phyloP scores from a whole-genome alignment of 2,113 vertebrate species.

The Lasiurus borealis region DNA sequence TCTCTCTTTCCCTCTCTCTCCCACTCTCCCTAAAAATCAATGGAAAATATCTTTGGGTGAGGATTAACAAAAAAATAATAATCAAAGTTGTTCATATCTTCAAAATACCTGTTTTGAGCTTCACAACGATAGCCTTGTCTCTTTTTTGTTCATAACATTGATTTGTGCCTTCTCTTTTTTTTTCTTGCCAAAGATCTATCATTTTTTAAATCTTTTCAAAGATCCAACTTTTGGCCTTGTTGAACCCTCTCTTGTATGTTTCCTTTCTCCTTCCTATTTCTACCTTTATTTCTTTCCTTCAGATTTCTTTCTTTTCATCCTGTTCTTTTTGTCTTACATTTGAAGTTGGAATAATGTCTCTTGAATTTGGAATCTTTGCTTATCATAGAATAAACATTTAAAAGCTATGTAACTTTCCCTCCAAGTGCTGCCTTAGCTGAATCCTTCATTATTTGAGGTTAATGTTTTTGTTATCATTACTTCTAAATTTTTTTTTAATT shows the following conservation, averaged over 20 bases:
- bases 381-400: conserved; percentile 14
- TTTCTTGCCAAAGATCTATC: background rate
- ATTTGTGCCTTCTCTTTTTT: background rate
- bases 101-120: background rate
- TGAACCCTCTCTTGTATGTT: background rate
- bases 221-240: background rate
- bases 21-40: too few relatives aligned
- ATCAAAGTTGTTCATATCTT: background rate
- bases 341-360: conserved; percentile 2
- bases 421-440: background rate
- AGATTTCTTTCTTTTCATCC: background rate
- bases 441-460: background rate
- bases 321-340: background rate
- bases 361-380: conserved; percentile 10
- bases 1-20: too few relatives aligned
- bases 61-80: too few relatives aligned
- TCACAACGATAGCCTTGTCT: background rate
- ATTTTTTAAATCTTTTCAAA: conserved; percentile 35
- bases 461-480: background rate
- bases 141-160: background rate
- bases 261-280: conserved; percentile 2
- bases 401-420: background rate
- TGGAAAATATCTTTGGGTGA: too few relatives aligned
- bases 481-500: conserved; percentile 21
- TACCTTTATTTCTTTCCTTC: conserved; percentile 45